phyloP scores from a whole-genome alignment of 2,888 invertebrate genomes.

The Aphrophora alni region DNA sequence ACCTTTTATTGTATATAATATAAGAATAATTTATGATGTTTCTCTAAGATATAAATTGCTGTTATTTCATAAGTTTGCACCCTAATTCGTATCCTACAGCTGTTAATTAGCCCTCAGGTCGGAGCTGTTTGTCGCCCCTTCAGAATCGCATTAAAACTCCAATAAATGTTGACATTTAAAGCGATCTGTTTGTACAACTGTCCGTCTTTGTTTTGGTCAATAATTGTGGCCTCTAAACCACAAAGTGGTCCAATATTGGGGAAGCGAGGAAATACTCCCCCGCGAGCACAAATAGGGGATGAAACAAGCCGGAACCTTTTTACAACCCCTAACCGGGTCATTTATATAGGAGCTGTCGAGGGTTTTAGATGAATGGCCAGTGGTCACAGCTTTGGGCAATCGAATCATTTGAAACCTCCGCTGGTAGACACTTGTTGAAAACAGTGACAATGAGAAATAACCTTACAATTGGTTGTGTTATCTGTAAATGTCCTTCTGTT shows the following conservation, averaged over 20 bases:
- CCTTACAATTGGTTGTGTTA: not conserved
- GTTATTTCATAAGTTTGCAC: no score
- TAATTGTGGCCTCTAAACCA: constrained; percentile 44
- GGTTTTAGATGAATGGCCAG: constrained; percentile 3
- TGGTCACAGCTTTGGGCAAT: constrained; percentile 4
- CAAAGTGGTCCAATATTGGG: constrained; percentile 40
- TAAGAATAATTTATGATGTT: no score
- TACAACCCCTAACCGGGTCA: constrained; percentile 40
- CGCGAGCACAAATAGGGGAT: not conserved
- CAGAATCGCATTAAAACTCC: not conserved
- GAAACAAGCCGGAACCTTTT: constrained; percentile 40
- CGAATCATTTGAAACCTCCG: constrained; percentile 2
- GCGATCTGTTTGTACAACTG: constrained; percentile 5
- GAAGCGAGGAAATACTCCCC: constrained; percentile 27
- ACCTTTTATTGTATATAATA: no score
- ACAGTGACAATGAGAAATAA: not conserved
- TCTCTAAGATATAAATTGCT: no score
- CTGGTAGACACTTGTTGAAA: not conserved
- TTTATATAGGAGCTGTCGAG: constrained; percentile 34
- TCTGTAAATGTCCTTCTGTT: not conserved
- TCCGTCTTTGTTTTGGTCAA: constrained; percentile 9
- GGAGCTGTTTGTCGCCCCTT: not conserved
- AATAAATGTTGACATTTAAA: not conserved
- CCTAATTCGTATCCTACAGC: no score
- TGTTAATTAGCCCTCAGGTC: no score